Evolutionary conservation across 64 coral and sea anemone genomes (phyloP).

Genomic region (Platygyra sinensis): DNA sequence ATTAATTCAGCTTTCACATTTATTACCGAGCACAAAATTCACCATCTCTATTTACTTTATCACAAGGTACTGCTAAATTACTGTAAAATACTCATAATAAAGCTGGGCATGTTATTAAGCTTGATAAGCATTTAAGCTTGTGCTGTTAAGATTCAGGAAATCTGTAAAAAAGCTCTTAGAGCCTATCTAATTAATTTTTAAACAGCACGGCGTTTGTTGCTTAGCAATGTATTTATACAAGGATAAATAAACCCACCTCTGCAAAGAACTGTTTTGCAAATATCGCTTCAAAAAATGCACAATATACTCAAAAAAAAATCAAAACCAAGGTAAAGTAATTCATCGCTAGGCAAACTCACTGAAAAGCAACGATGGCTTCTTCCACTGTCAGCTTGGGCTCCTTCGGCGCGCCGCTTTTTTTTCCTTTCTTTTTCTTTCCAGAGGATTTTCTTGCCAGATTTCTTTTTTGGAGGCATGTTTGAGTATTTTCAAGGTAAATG

Average conservation of each 20-base stretch:
- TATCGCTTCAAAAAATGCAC: neutral
- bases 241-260: neutral
- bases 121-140: neutral
- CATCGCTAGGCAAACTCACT: conserved; percentile 61
- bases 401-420: conserved; percentile 69
- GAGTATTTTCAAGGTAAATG: neutral
- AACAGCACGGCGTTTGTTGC: conserved; percentile 13
- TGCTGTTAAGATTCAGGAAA: neutral
- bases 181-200: neutral
- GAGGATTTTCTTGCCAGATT: conserved; percentile 72
- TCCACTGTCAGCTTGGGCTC: conserved; percentile 82
- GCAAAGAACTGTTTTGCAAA: conserved; percentile 1
- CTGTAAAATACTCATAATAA: no score
- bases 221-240: neutral
- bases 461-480: conserved; percentile 97
- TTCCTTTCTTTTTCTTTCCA: conserved; percentile 86
- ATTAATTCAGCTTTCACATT: no score
- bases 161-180: neutral
- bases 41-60: no score
- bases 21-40: no score
- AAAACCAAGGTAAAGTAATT: neutral
- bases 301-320: neutral
- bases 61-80: no score
- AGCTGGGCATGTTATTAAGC: no score
- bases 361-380: conserved; percentile 86